phyloP scores from a whole-genome alignment of 2,888 invertebrate species.

The Stratiomys singularior region DNA sequence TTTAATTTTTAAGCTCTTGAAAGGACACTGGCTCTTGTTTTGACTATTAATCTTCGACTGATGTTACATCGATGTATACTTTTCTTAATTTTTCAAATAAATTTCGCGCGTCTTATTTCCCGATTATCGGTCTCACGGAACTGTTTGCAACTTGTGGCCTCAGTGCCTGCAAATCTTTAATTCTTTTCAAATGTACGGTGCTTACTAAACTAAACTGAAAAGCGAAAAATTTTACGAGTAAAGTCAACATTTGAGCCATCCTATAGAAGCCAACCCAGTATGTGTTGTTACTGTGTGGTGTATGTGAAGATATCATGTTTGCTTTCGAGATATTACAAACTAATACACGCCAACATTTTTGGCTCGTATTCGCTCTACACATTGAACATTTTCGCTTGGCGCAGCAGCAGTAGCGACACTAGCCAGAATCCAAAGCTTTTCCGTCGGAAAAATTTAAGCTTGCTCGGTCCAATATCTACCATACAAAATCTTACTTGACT shows the following conservation, averaged over 20 bases:
- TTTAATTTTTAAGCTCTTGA: neutral
- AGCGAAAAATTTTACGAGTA: conserved; percentile 30
- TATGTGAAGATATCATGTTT: neutral
- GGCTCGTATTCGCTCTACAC: neutral
- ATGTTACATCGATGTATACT: neutral
- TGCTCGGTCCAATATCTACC: too few species aligned
- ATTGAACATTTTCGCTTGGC: neutral
- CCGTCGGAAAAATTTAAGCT: too few species aligned
- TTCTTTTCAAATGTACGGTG: conserved; percentile 43
- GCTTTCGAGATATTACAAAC: neutral
- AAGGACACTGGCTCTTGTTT: too few species aligned
- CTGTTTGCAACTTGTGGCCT: conserved; percentile 5
- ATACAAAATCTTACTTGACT: too few species aligned
- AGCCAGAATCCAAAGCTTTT: too few species aligned
- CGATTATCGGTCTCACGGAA: neutral
- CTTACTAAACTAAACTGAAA: conserved; percentile 41
- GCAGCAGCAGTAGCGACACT: neutral
- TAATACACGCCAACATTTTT: conserved; percentile 14
- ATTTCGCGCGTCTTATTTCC: conserved; percentile 19
- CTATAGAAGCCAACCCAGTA: neutral
- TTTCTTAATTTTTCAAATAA: neutral
- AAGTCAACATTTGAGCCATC: conserved; percentile 40
- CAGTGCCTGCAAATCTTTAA: conserved; percentile 33
- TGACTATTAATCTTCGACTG: neutral
- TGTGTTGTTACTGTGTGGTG: neutral